Percentiles rank a stretch among this genome's conserved stretches.
These are phyloP conservation scores for Theristicus caerulescens DNA, from an alignment of 2,113 vertebrate species.

Conservation along the genomic window DNA sequence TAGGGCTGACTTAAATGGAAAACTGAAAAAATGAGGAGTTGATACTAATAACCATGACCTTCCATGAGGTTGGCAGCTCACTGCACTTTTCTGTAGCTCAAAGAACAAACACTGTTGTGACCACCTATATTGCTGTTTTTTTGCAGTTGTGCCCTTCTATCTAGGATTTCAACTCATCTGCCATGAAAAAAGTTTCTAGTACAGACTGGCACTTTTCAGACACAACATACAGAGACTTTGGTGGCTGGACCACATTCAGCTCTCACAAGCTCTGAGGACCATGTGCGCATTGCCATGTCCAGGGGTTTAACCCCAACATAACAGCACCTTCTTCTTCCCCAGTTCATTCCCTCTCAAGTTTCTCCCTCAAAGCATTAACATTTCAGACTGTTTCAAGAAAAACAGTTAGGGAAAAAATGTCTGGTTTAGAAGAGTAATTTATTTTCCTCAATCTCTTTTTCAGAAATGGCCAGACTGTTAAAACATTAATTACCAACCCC, in stretches of 20 bases:
- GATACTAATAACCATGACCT: not conserved
- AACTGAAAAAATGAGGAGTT: not conserved
- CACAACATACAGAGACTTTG: not conserved
- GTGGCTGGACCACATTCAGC: not conserved
- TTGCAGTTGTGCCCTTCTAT: not conserved
- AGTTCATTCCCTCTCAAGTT: conserved; percentile 1
- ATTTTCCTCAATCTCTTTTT: conserved; percentile 29
- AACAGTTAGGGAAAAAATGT: conserved; percentile 21
- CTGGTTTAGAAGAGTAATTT: conserved; percentile 37
- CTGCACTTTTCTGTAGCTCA: not conserved
- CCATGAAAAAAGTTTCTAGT: not conserved
- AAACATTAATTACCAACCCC: conserved; percentile 4
- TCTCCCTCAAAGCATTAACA: not conserved
- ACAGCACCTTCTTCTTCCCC: not conserved
- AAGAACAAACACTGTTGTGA: not conserved
- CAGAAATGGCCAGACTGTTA: conserved; percentile 32
- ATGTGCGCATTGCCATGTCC: not conserved
- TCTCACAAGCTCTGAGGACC: not conserved
- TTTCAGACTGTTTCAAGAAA: conserved; percentile 40
- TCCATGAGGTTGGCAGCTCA: not conserved
- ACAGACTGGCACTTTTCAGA: not conserved
- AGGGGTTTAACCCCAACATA: not conserved
- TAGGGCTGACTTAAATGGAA: not conserved
- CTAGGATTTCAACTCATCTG: not conserved
- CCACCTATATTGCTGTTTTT: not conserved